These are phyloP conservation scores for Hydraecia micacea DNA, from an alignment of 2,888 invertebrate genomes.

Conservation along the genomic window DNA sequence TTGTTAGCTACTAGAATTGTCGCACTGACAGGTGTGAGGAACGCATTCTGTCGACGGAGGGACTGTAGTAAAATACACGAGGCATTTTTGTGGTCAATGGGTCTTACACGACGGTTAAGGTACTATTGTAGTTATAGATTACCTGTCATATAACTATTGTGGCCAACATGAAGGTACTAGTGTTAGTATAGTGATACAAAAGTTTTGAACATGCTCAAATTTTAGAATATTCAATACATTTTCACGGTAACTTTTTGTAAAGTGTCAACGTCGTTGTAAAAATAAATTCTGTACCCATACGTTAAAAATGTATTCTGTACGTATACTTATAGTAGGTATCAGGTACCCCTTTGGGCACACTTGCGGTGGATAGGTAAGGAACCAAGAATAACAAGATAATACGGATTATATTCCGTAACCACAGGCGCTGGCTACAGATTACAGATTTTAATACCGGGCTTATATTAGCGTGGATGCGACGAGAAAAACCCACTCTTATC, in stretches of 20 bases:
- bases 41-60: too few species aligned
- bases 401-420: constrained; percentile 23
- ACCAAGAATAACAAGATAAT: constrained; percentile 12
- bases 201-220: background rate
- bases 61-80: background rate
- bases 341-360: background rate
- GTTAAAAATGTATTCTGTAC: background rate
- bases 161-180: background rate
- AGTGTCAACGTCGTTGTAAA: background rate
- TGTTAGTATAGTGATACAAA: background rate
- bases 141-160: background rate
- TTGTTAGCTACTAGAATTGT: background rate
- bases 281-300: background rate
- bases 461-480: background rate
- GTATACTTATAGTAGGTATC: background rate
- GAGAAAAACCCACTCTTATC: background rate
- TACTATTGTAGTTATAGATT: background rate
- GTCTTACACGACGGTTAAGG: too few species aligned
- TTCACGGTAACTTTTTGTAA: background rate
- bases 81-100: too few species aligned
- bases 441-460: background rate
- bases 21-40: too few species aligned
- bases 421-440: constrained; percentile 3
- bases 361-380: background rate
- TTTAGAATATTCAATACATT: background rate